These are phyloP conservation scores for Trichomycterus rosablanca DNA, from an alignment of 2,113 vertebrate genomes.

Conservation along the genomic window DNA sequence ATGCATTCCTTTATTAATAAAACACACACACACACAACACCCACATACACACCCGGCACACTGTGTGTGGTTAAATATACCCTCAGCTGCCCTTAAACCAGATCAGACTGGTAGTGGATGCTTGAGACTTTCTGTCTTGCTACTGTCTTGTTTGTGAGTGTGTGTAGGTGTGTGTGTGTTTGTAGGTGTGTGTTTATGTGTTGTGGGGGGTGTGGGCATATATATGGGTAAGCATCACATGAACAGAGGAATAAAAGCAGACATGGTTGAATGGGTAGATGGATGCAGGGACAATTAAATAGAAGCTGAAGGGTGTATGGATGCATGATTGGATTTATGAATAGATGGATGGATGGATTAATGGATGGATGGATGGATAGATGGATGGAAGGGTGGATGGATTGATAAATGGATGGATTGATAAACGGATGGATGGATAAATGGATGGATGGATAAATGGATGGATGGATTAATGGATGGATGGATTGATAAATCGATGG, in stretches of 20 bases:
- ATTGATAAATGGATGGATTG: background rate
- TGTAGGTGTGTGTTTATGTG: background rate
- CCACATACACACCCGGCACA: slow-evolving; percentile 17
- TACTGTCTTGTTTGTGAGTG: background rate
- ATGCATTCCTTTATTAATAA: too few relatives aligned
- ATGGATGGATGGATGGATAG: too few relatives aligned
- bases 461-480: too few relatives aligned
- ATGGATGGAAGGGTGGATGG: too few relatives aligned
- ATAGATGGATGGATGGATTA: background rate
- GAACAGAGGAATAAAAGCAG: background rate
- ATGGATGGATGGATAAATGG: too few relatives aligned
- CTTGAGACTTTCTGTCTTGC: background rate
- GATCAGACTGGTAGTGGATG: background rate
- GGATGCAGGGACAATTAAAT: too few relatives aligned
- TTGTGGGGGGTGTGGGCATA: background rate
- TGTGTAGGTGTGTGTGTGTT: slow-evolving; percentile 15
- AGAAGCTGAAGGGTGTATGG: too few relatives aligned
- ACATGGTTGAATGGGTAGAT: background rate
- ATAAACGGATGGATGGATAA: background rate
- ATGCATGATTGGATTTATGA: background rate
- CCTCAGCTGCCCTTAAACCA: slow-evolving; percentile 17
- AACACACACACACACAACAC: slow-evolving; percentile 20
- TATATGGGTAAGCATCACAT: background rate
- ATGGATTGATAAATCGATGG: too few relatives aligned
- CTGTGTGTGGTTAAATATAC: slow-evolving; percentile 15